A percentile compares a stretch with the other conserved stretches of the same genome.
phyloP scores from a whole-genome alignment of 2,797 vertebrate species.

The Channallabes apus region DNA sequence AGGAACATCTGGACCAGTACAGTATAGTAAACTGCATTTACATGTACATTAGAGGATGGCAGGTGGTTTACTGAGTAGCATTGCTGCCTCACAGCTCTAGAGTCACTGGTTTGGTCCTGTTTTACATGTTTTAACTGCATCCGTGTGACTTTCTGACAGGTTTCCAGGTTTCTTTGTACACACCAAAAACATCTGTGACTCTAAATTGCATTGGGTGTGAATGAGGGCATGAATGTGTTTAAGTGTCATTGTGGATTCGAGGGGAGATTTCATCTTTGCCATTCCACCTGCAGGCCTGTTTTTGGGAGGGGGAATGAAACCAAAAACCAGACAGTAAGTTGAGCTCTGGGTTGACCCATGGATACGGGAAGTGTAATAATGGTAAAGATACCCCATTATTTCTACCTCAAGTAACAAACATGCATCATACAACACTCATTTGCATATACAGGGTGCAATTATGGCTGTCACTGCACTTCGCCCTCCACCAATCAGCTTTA shows the following conservation, averaged over 20 bases:
- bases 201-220: neutral
- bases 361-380: neutral
- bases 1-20: neutral
- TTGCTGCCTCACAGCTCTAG: too few species aligned
- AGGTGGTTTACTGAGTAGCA: neutral
- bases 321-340: slow-evolving; percentile 1
- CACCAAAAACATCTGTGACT: neutral
- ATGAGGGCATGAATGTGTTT: neutral
- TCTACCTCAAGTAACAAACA: neutral
- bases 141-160: neutral
- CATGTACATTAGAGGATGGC: neutral
- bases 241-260: neutral
- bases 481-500: neutral
- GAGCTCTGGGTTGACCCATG: neutral
- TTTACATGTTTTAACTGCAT: neutral
- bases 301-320: neutral
- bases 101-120: neutral
- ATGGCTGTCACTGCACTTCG: neutral
- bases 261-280: neutral
- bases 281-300: neutral
- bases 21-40: neutral
- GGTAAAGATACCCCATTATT: neutral
- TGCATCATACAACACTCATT: neutral
- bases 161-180: neutral
- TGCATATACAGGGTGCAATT: neutral